Conservation (phyloP, 1,140 invertebrate species). For the Diuraphis noxia region DNA sequence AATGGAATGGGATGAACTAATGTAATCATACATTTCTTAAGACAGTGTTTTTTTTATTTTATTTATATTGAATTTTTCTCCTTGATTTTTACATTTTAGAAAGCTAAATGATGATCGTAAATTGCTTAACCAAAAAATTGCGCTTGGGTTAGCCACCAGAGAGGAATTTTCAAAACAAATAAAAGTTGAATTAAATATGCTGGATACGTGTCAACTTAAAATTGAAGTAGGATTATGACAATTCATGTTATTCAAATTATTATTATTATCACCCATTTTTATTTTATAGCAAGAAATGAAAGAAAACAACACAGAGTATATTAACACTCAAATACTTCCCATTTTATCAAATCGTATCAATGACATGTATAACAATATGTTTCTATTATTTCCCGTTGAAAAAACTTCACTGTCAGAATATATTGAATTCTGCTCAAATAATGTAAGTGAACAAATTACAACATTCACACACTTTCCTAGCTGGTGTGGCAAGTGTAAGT, state of each 20-base stretch:
- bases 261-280: slow-evolving; percentile 21
- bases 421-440: slow-evolving; percentile 43
- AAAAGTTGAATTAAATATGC: slow-evolving; percentile 27
- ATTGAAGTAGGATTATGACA: slow-evolving; percentile 15
- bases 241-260: not conserved
- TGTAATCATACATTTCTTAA: not conserved
- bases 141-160: slow-evolving; percentile 20
- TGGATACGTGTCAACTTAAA: slow-evolving; percentile 37
- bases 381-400: slow-evolving; percentile 25
- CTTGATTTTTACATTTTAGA: slow-evolving; percentile 5
- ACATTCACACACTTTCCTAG: not conserved
- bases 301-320: not conserved
- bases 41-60: not conserved
- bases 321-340: not conserved
- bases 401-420: slow-evolving; percentile 25
- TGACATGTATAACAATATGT: slow-evolving; percentile 35
- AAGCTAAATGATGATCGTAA: slow-evolving; percentile 33
- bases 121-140: not conserved
- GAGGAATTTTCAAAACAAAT: slow-evolving; percentile 32
- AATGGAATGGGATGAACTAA: slow-evolving; percentile 27
- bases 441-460: slow-evolving; percentile 34
- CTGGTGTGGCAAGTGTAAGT: no score
- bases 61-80: not conserved
- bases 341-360: slow-evolving; percentile 46
- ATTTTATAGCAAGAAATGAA: slow-evolving; percentile 38